phyloP scores from a whole-genome alignment of 2,888 invertebrate genomes.

The Julus scandinavius region DNA sequence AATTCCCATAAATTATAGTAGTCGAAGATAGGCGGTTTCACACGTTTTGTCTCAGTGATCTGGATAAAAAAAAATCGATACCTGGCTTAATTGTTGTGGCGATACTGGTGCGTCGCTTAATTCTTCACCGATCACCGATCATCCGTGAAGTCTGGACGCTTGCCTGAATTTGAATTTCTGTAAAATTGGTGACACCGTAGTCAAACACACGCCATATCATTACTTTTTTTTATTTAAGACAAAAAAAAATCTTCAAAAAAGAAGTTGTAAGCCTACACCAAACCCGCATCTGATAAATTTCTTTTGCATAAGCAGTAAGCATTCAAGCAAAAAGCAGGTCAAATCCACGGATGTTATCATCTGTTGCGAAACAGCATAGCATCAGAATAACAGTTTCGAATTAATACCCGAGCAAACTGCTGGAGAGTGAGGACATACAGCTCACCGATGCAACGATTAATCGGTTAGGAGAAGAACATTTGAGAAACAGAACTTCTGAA shows the following conservation, averaged over 20 bases:
- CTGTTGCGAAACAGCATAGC: no score
- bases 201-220: background rate
- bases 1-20: background rate
- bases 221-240: background rate
- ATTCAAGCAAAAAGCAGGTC: background rate
- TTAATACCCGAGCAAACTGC: no score
- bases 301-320: background rate
- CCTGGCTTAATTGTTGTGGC: background rate
- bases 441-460: no score
- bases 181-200: background rate
- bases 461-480: no score
- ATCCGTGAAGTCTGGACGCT: conserved; percentile 1
- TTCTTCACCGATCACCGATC: background rate
- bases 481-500: no score
- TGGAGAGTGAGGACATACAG: no score
- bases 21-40: background rate
- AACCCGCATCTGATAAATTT: background rate
- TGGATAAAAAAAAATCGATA: background rate
- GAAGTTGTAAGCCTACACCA: no score
- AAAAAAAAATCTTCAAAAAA: background rate
- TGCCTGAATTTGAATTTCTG: background rate
- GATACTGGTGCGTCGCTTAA: conserved; percentile 12
- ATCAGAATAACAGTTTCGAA: no score
- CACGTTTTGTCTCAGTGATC: background rate
- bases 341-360: background rate